A percentile compares a stretch with the other conserved stretches of the same genome.
These are phyloP conservation scores for Porphyrio hochstetteri DNA, from an alignment of 2,113 vertebrate species.

Conservation along the genomic window DNA sequence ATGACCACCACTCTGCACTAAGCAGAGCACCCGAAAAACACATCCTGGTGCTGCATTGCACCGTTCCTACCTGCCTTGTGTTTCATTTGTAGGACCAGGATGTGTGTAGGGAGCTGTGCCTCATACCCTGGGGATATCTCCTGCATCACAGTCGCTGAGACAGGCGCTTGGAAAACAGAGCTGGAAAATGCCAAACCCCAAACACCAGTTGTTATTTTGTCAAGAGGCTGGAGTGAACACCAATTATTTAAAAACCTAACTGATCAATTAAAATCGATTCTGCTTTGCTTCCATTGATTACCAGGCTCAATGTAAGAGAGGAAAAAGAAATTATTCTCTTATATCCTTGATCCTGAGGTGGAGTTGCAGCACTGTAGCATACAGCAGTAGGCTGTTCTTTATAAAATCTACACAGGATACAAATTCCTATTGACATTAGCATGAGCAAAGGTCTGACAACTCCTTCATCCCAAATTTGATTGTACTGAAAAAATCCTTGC, in stretches of 20 bases:
- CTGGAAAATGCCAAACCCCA: constrained; percentile 41
- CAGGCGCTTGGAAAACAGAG: not conserved
- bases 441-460: not conserved
- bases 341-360: constrained; percentile 29
- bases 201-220: constrained; percentile 60
- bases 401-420: constrained; percentile 23
- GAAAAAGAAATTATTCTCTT: constrained; percentile 48
- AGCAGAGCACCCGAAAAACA: not conserved
- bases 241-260: constrained; percentile 72
- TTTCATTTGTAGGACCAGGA: not conserved
- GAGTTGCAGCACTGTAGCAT: not conserved
- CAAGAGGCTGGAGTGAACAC: constrained; percentile 47
- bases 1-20: not conserved
- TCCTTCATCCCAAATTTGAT: not conserved
- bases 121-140: rapidly evolving
- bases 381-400: not conserved
- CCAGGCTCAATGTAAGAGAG: constrained; percentile 26
- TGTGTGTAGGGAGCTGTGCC: not conserved
- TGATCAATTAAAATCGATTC: constrained; percentile 78
- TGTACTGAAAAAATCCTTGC: not conserved
- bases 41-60: not conserved
- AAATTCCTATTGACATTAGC: not conserved
- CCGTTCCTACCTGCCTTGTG: rapidly evolving
- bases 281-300: constrained; percentile 72
- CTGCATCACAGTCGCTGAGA: not conserved